These are phyloP conservation scores for Tupiocoris notatus DNA, from an alignment of 2,888 invertebrate species.

Conservation along the genomic window DNA sequence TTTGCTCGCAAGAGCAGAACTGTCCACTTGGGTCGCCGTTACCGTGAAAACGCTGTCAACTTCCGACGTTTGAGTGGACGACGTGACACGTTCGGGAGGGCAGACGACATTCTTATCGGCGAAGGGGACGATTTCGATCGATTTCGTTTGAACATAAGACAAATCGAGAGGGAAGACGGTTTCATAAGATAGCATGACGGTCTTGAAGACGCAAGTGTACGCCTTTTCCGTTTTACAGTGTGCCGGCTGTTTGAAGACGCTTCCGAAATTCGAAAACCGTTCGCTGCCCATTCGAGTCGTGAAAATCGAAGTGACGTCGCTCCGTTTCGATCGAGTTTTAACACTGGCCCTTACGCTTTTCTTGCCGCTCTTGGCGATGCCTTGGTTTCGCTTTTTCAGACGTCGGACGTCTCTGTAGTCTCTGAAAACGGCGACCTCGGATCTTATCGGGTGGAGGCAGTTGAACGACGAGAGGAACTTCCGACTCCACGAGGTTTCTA, in stretches of 20 bases:
- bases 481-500: conserved; percentile 13
- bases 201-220: too few species aligned
- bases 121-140: not conserved
- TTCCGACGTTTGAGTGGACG: not conserved
- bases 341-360: not conserved
- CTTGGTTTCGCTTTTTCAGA: not conserved
- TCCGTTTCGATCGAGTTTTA: not conserved
- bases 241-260: not conserved
- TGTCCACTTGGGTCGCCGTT: not conserved
- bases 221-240: too few species aligned
- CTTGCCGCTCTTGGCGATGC: not conserved
- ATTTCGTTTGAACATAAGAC: not conserved
- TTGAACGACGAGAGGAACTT: conserved; percentile 27
- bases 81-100: not conserved
- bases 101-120: too few species aligned
- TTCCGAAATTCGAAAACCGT: not conserved
- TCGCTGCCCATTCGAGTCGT: not conserved
- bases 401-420: not conserved
- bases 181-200: not conserved
- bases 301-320: not conserved
- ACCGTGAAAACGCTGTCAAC: not conserved
- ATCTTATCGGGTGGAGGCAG: conserved; percentile 9
- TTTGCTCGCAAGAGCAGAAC: not conserved
- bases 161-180: not conserved
- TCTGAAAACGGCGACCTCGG: not conserved